phyloP scores from a whole-genome alignment of 2,113 vertebrate genomes.

The Daphoenositta chrysoptera region DNA sequence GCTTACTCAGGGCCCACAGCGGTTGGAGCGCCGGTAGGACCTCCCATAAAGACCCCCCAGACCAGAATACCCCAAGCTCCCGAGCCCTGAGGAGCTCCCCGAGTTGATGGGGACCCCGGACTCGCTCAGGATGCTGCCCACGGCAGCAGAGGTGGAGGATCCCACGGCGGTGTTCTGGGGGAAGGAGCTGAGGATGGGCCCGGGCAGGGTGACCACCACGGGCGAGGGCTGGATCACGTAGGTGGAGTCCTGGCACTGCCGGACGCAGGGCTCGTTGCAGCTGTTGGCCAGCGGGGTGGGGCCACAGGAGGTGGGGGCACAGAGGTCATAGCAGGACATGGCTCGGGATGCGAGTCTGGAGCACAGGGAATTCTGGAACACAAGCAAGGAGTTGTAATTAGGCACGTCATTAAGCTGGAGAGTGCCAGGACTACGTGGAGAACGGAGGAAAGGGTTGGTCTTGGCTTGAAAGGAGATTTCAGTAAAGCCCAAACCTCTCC shows the following conservation, averaged over 20 bases:
- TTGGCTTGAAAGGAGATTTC: neutral
- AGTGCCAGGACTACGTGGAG: rapidly evolving
- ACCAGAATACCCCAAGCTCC: neutral
- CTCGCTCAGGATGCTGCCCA: neutral
- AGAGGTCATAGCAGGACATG: slow-evolving; percentile 33
- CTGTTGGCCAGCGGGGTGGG: neutral
- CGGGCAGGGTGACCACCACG: slow-evolving; percentile 2
- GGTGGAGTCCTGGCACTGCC: neutral
- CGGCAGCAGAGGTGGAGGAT: slow-evolving; percentile 3
- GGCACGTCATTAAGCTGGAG: neutral
- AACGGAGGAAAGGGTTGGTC: neutral
- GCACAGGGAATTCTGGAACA: neutral
- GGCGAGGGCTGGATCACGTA: neutral
- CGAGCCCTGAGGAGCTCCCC: neutral
- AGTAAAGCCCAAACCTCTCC: neutral
- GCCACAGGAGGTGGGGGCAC: neutral
- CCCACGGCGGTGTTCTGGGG: slow-evolving; percentile 18
- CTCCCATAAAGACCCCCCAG: neutral
- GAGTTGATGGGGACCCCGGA: neutral
- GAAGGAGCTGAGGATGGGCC: slow-evolving; percentile 50
- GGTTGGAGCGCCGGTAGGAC: slow-evolving; percentile 20
- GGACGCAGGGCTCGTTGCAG: neutral
- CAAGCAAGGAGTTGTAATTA: neutral
- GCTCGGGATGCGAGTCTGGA: too few species aligned
- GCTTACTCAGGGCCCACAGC: neutral